Conservation (phyloP, 2,888 invertebrate species). For the Neuroscelio doddi region DNA sequence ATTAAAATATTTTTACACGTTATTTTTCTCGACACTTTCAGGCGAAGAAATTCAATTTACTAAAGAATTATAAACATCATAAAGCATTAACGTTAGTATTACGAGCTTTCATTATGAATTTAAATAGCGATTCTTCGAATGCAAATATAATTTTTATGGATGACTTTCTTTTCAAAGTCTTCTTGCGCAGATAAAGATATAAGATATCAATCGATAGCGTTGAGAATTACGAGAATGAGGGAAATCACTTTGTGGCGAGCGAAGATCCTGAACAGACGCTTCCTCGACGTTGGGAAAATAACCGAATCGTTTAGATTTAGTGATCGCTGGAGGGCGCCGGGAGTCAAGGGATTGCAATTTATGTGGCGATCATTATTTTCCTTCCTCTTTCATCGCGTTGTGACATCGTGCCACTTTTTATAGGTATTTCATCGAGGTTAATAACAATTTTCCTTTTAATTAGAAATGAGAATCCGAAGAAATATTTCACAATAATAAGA, state of each 20-base stretch:
- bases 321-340: slow-evolving; percentile 37
- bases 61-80: no score
- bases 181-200: slow-evolving; percentile 12
- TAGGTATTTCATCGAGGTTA: neutral
- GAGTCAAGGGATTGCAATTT: slow-evolving; percentile 24
- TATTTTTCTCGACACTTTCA: no score
- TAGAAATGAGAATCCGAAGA: no score
- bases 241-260: slow-evolving; percentile 61
- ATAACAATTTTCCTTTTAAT: no score
- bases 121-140: neutral
- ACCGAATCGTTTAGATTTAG: slow-evolving; percentile 57
- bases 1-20: no score
- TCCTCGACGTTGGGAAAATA: slow-evolving; percentile 54
- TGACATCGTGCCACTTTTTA: neutral
- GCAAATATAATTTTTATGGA: slow-evolving; percentile 11
- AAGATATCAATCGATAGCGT: slow-evolving; percentile 55
- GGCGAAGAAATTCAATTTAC: no score
- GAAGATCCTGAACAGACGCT: slow-evolving; percentile 23
- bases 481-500: no score
- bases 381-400: neutral
- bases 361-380: slow-evolving; percentile 14
- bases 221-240: slow-evolving; percentile 62
- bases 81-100: no score
- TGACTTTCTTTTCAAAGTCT: slow-evolving; percentile 5
- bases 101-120: no score